These are phyloP conservation scores for Trimorus sp. DNA, from an alignment of 2,888 invertebrate species.

Conservation along the genomic window DNA sequence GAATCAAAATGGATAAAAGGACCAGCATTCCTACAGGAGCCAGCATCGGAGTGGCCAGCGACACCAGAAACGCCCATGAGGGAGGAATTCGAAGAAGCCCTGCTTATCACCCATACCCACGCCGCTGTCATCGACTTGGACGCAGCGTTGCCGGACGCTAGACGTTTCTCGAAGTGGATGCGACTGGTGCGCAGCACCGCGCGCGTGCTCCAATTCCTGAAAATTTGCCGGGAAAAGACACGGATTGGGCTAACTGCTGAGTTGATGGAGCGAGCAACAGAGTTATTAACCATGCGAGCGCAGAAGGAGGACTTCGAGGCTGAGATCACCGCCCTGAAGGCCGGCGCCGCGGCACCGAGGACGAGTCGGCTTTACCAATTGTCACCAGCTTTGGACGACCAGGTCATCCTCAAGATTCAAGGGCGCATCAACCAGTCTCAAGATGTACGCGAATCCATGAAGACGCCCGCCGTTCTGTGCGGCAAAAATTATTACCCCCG, in stretches of 20 bases:
- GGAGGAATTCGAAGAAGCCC: not conserved
- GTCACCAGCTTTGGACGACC: not conserved
- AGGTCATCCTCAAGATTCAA: conserved; percentile 6
- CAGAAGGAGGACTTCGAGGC: no score
- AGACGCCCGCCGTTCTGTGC: not conserved
- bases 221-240: no score
- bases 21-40: not conserved
- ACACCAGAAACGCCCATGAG: not conserved
- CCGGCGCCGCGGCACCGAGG: no score
- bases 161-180: conserved; percentile 36
- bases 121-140: not conserved
- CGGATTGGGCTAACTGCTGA: no score
- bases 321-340: no score
- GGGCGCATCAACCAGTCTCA: not conserved
- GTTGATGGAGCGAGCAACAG: no score
- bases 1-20: not conserved
- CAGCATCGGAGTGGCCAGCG: not conserved
- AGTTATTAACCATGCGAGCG: no score
- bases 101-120: not conserved
- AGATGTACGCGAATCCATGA: not conserved
- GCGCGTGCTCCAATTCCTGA: not conserved
- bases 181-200: conserved; percentile 20
- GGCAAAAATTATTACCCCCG: conserved; percentile 3
- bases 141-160: not conserved
- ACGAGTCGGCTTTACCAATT: no score